Percentiles rank a stretch among this genome's conserved stretches.
Evolutionary conservation across 1,140 invertebrate genomes (phyloP).

Genomic region (Colletes gigas): DNA sequence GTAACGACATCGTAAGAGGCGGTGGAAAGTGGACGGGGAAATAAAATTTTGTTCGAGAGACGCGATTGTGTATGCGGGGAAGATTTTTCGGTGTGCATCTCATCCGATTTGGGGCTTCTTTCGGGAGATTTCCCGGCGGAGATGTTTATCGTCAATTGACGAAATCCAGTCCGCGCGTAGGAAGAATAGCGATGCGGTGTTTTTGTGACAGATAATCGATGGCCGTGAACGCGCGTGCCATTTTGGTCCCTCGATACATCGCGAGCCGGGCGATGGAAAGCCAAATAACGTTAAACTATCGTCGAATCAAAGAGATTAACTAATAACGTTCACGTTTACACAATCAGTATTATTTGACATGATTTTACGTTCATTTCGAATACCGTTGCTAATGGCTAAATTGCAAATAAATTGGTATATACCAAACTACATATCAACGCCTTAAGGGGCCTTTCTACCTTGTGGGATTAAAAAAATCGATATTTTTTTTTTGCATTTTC

Average conservation of each 20-base stretch:
- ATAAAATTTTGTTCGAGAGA: background rate
- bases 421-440: no score
- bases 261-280: background rate
- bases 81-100: background rate
- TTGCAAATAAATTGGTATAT: no score
- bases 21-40: no score
- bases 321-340: background rate
- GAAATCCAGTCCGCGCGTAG: conserved; percentile 9
- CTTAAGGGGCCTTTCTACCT: no score
- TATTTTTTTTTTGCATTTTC: no score
- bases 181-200: background rate
- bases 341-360: background rate
- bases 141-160: conserved; percentile 18
- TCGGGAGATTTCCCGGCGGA: conserved; percentile 30
- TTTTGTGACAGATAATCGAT: conserved; percentile 28
- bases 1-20: no score
- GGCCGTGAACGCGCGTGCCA: background rate
- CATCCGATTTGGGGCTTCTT: background rate
- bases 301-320: background rate
- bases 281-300: background rate
- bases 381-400: no score
- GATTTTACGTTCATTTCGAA: no score
- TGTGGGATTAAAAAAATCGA: no score
- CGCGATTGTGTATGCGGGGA: background rate
- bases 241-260: conserved; percentile 8